phyloP scores from a whole-genome alignment of 2,797 vertebrate genomes.

The Girardinus metallicus region DNA sequence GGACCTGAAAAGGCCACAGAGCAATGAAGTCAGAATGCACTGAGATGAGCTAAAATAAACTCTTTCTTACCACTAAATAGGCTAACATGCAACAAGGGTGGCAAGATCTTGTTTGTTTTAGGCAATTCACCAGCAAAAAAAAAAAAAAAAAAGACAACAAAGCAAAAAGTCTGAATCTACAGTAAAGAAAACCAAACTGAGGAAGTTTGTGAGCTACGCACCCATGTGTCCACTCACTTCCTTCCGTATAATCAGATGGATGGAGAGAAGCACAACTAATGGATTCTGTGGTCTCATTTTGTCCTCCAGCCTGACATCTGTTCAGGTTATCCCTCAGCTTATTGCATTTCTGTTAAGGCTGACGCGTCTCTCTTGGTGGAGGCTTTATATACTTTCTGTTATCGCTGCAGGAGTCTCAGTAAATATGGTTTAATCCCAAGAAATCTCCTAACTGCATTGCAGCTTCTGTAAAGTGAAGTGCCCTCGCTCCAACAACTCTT shows the following conservation, averaged over 20 bases:
- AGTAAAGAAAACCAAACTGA: background rate
- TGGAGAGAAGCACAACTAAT: constrained; percentile 14
- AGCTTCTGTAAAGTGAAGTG: constrained; percentile 22
- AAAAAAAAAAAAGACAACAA: constrained; percentile 2
- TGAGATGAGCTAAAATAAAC: background rate
- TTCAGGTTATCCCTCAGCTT: constrained; percentile 35
- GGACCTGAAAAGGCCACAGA: constrained; percentile 3
- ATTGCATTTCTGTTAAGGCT: constrained; percentile 32
- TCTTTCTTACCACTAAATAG: background rate
- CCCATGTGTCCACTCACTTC: constrained; percentile 13
- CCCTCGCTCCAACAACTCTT: constrained; percentile 2
- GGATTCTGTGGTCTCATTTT: constrained; percentile 27
- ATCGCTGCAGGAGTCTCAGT: constrained; percentile 30
- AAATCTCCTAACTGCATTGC: constrained; percentile 16
- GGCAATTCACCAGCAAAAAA: background rate
- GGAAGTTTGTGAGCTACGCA: background rate
- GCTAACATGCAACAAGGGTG: background rate
- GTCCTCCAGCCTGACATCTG: constrained; percentile 53
- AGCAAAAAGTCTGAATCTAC: background rate
- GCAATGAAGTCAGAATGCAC: background rate
- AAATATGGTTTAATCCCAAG: constrained; percentile 32
- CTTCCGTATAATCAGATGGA: constrained; percentile 31
- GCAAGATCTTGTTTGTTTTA: background rate
- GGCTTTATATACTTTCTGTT: constrained; percentile 17
- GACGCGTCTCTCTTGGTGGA: constrained; percentile 14